Evolutionary conservation across 1,140 invertebrate species (phyloP), one percentile per base, ranked within the genome.

Genomic region (Andricus grossulariae): DNA sequence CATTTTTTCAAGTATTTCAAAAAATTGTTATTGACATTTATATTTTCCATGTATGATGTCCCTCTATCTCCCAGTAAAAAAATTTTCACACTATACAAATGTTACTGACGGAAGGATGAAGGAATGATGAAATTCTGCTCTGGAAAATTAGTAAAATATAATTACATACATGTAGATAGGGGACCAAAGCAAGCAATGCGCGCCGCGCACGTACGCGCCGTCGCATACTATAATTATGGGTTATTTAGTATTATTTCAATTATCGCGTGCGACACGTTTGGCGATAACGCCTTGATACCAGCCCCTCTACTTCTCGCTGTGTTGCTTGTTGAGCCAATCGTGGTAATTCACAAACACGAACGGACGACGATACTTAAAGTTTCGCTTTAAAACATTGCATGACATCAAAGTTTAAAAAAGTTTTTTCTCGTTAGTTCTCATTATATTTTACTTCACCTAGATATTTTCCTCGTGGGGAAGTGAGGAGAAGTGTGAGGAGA

Each of bases 221-320:
- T 39, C 77, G 76, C 74, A 81, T 75, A 72, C 82, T 86, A 82
- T 87, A 88, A 87, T 88, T 87, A 88, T 81, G 80, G 80, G 82
- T 88, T 87, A 86, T 87, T 88, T 85, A 85, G 83, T 85, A 88
- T 88, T 87, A 88, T 88, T 88, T 87, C 87, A 88, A 87, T 88
- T 87, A 87, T 88, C 85, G 86, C 86, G 86, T 87, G 87, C 86
- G 84, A 85, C 83, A 87, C 84, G 85, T 84, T 85, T 74, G 60
- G 77, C 75, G 86, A 87, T 87, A 87, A 85, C 80, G 80, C 84
- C 80, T 80, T 84, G 83, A 84, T 86, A 84, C 77, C 77, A 74
- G 57, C 57, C 57, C 39, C 57, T 66, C 25, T 32, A 45, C 39
- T 45, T 11, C 39, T 45, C 39, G 39, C 39, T 45, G 39, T 45